phyloP scores from a whole-genome alignment of 2,113 vertebrate species.

The Columba janthina region DNA sequence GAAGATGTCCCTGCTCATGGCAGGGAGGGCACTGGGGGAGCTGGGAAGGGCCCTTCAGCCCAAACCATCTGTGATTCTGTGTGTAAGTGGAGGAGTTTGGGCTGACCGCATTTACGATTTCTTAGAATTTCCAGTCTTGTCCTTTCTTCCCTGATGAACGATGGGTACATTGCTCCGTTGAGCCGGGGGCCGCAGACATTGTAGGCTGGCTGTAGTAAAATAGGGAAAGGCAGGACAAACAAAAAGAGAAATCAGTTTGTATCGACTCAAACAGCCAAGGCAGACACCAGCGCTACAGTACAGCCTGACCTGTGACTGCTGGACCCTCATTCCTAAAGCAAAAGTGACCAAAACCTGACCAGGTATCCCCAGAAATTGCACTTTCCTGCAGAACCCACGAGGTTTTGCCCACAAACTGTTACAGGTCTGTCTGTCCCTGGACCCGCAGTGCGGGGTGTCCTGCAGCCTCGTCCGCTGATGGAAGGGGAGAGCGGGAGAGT shows the following conservation, averaged over 20 bases:
- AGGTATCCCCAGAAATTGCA: fast-evolving
- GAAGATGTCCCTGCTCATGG: no score
- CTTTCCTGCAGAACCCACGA: fast-evolving
- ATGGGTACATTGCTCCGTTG: neutral
- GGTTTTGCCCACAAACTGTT: neutral
- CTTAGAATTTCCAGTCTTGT: neutral
- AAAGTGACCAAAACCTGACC: no score
- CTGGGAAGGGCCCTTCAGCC: no score
- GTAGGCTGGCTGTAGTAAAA: neutral
- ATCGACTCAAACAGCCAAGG: fast-evolving
- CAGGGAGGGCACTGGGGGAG: no score
- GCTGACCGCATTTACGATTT: neutral
- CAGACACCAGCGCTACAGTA: no score
- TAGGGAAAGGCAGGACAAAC: neutral
- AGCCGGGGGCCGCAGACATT: neutral
- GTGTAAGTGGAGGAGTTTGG: no score
- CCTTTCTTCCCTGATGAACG: neutral
- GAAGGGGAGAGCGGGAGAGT: neutral
- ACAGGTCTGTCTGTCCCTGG: fast-evolving
- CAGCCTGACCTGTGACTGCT: fast-evolving
- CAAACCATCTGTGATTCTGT: no score
- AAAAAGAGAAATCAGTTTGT: neutral
- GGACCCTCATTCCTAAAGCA: neutral
- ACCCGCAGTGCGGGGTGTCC: fast-evolving
- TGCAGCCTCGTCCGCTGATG: neutral